Conservation (phyloP, 2,888 invertebrate genomes). For the Cryptocephalus primarius region DNA sequence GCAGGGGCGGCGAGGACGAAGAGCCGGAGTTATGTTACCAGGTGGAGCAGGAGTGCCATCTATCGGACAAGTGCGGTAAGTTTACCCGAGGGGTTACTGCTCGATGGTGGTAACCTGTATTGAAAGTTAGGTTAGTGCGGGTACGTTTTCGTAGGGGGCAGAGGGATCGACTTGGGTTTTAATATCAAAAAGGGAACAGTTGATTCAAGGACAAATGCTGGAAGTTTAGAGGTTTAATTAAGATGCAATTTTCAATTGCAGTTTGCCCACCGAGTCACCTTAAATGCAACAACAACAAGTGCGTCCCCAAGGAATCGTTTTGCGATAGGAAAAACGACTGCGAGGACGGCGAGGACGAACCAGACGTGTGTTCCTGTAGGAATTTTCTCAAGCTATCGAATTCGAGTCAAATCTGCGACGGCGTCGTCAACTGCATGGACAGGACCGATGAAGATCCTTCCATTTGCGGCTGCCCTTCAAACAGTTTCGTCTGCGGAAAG, state of each 20-base stretch:
- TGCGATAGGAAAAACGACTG: slow-evolving; percentile 60
- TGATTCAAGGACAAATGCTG: too few relatives aligned
- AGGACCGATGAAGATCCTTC: slow-evolving; percentile 62
- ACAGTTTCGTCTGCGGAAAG: slow-evolving; percentile 43
- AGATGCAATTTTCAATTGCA: too few relatives aligned
- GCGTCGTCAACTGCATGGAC: slow-evolving; percentile 63
- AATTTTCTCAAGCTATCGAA: slow-evolving; percentile 56
- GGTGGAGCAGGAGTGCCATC: slow-evolving; percentile 21
- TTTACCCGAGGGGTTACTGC: too few relatives aligned
- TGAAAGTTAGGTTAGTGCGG: too few relatives aligned
- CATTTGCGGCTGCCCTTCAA: slow-evolving; percentile 49
- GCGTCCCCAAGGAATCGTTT: slow-evolving; percentile 57
- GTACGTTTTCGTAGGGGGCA: too few relatives aligned
- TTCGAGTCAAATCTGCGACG: slow-evolving; percentile 65
- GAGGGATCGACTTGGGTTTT: too few relatives aligned
- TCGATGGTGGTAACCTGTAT: too few relatives aligned
- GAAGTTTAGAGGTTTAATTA: too few relatives aligned
- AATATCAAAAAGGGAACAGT: too few relatives aligned
- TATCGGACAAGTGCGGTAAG: slow-evolving; percentile 7
- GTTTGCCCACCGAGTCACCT: slow-evolving; percentile 54
- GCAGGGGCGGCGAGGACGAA: slow-evolving; percentile 62
- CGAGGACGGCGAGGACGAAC: slow-evolving; percentile 63
- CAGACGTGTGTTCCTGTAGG: slow-evolving; percentile 49
- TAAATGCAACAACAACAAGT: slow-evolving; percentile 58
- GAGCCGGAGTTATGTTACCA: slow-evolving; percentile 36